Evolutionary conservation across 2,797 vertebrate genomes (phyloP), one percentile per base, ranked within the genome.

Genomic region (Percopsis omiscomaycus): DNA sequence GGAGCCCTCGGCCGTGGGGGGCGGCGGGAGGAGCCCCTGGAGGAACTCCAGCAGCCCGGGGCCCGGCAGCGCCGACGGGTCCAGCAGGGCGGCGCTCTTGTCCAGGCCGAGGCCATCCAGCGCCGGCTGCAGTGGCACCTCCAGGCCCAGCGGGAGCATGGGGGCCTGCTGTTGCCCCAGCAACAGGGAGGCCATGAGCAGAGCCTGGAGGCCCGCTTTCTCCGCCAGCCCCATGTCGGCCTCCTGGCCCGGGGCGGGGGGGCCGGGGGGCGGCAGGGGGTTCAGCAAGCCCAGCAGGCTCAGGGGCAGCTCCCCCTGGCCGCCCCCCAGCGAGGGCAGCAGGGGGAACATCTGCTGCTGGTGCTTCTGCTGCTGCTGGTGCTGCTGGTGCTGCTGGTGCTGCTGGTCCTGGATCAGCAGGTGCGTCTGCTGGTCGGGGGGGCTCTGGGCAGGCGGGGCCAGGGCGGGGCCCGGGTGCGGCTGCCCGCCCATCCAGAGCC

Each of bases 141-240:
- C 93, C 85, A 93, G 90, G 69, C 84, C 93, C 81, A 92, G 89
- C 64, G 90, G 90, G 77, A 94, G 83, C 83, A 94, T 77, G 61
- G 89, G 71, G 0, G 83, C 74, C 44, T 92, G 91, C 53, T 93
- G 91, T 59, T 92, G 92, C 22, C 91, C 90, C 44, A 92, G 90
- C 78, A 94, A 84, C 84, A 96, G 83, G 52, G 95, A 94, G 3
- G 95, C 94, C 90, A 94, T 94, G 49, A 96, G 89, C 53, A 96
- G 87, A 10, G 93, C 91, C 71, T 95, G 93, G 9, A 91, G 81
- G 56, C 77, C 84, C 3, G 85, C 86, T 71, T 93, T 93, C 78
- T 94, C 93, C 0, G 86, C 85, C 0, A 89, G 82, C 37, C 88
- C 91, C 5, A 91, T 79, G 53, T 94, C 92, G 16, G 88, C 81